A percentile compares a stretch with the other conserved stretches of the same genome.
These are phyloP conservation scores for Rambutsinella grinnellia DNA, from an alignment of 2,888 invertebrate species.

Conservation along the genomic window DNA sequence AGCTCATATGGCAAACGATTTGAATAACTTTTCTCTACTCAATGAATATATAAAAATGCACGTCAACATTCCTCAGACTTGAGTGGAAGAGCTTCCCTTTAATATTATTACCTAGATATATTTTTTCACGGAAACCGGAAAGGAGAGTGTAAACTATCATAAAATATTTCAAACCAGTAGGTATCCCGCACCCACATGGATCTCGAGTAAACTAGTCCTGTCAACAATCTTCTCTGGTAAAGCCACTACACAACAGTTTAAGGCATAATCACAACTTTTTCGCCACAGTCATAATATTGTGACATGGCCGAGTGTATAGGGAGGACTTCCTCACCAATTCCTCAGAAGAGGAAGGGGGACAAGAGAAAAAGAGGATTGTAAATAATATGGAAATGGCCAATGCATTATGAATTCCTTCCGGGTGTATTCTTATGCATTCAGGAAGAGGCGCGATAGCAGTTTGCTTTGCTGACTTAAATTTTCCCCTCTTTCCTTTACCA, in stretches of 20 bases:
- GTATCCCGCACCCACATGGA: slow-evolving; percentile 8
- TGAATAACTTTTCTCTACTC: slow-evolving; percentile 51
- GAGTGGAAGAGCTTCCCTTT: slow-evolving; percentile 40
- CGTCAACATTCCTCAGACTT: slow-evolving; percentile 42
- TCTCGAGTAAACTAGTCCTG: slow-evolving; percentile 33
- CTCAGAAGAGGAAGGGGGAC: slow-evolving; percentile 48
- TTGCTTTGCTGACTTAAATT: slow-evolving; percentile 41
- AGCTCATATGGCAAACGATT: slow-evolving; percentile 44
- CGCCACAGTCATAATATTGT: slow-evolving; percentile 46
- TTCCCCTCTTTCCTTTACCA: slow-evolving; percentile 41
- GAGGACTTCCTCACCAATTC: too few species aligned
- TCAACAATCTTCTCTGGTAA: slow-evolving; percentile 30
- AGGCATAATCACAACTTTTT: too few species aligned
- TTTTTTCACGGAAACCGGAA: slow-evolving; percentile 14
- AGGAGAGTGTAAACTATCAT: slow-evolving; percentile 18
- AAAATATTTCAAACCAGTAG: slow-evolving; percentile 14
- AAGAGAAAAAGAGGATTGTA: slow-evolving; percentile 41
- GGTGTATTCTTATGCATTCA: slow-evolving; percentile 58
- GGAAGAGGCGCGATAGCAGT: slow-evolving; percentile 55
- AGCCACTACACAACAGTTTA: slow-evolving; percentile 34
- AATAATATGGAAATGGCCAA: slow-evolving; percentile 57
- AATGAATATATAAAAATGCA: slow-evolving; percentile 43
- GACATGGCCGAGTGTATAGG: too few species aligned
- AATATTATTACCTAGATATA: slow-evolving; percentile 50
- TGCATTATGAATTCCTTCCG: slow-evolving; percentile 58